Evolutionary conservation across 1,140 invertebrate genomes (phyloP).

Genomic region (Anastrepha ludens): DNA sequence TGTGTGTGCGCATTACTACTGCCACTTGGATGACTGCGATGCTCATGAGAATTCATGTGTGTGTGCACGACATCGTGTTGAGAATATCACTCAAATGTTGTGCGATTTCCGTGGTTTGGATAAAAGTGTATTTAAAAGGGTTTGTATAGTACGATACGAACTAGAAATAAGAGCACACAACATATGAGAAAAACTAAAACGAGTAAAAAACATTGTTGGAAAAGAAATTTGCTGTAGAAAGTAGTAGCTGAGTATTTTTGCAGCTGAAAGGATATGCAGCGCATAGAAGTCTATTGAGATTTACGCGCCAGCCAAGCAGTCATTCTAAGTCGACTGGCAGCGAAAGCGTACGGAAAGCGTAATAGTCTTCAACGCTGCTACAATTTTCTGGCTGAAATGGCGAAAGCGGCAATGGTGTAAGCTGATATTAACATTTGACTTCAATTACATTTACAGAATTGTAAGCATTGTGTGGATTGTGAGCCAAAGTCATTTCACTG

Average conservation of each 20-base stretch:
- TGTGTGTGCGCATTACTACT: background rate
- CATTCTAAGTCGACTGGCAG: background rate
- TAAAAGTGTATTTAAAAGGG: background rate
- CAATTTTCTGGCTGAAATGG: background rate
- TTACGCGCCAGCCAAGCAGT: background rate
- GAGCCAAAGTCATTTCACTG: background rate
- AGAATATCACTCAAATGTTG: background rate
- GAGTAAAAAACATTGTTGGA: no score
- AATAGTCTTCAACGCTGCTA: background rate
- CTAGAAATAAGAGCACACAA: no score
- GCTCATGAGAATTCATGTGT: background rate
- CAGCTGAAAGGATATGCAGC: no score
- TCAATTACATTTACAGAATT: background rate
- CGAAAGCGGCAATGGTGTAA: background rate
- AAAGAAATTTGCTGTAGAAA: no score
- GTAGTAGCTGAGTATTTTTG: no score
- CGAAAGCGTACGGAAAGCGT: background rate
- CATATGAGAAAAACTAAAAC: no score
- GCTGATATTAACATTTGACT: constrained; percentile 11
- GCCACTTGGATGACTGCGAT: background rate
- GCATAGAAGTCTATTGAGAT: no score
- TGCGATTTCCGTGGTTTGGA: background rate
- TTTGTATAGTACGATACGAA: no score
- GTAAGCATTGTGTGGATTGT: background rate
- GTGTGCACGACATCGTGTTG: background rate